Percentiles rank a stretch among this genome's conserved stretches.
phyloP scores from a whole-genome alignment of 1,140 invertebrate species.

The Calephelis nemesis region DNA sequence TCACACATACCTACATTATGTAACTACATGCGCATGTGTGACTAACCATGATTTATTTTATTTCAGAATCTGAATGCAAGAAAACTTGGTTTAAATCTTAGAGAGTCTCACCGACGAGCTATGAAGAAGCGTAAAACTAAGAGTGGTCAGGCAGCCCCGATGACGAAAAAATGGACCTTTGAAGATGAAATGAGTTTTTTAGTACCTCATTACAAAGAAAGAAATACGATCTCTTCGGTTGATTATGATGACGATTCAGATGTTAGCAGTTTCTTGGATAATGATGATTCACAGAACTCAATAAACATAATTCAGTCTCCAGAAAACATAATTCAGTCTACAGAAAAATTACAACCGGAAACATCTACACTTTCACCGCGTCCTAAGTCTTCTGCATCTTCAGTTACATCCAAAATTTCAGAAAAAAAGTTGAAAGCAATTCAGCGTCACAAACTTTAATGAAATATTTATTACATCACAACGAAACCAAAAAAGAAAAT shows the following conservation, averaged over 20 bases:
- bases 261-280: slow-evolving; percentile 21
- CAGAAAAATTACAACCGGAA: slow-evolving; percentile 21
- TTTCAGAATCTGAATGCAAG: slow-evolving; percentile 42
- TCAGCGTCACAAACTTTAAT: slow-evolving; percentile 31
- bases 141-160: slow-evolving; percentile 38
- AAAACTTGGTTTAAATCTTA: slow-evolving; percentile 37
- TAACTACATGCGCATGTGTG: slow-evolving; percentile 19
- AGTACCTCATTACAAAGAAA: slow-evolving; percentile 36
- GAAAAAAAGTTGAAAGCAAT: slow-evolving; percentile 23
- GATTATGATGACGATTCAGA: slow-evolving; percentile 22
- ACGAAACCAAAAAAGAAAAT: slow-evolving; percentile 33
- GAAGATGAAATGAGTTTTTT: slow-evolving; percentile 41
- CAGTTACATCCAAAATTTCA: slow-evolving; percentile 24
- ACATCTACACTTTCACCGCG: not conserved
- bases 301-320: slow-evolving; percentile 24
- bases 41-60: slow-evolving; percentile 32
- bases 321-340: slow-evolving; percentile 26
- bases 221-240: slow-evolving; percentile 35
- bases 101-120: slow-evolving; percentile 31
- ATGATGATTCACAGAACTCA: slow-evolving; percentile 26
- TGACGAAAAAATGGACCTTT: slow-evolving; percentile 36
- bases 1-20: slow-evolving; percentile 13
- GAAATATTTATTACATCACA: slow-evolving; percentile 39
- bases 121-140: slow-evolving; percentile 36
- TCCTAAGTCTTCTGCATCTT: slow-evolving; percentile 29